These are phyloP conservation scores for Platalea minor DNA, from an alignment of 2,797 vertebrate species.

Conservation along the genomic window DNA sequence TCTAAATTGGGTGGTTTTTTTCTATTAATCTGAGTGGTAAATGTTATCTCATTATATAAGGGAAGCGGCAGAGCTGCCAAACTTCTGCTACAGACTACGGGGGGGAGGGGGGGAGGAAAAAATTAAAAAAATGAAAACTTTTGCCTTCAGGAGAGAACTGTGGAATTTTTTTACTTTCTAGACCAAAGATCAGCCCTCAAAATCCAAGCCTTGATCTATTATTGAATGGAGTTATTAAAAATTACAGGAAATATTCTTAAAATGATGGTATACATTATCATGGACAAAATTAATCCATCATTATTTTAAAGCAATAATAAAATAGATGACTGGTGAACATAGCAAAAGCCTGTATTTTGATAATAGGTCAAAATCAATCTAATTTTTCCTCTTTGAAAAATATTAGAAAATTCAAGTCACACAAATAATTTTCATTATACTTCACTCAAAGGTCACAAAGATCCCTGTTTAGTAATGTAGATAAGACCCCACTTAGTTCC, in stretches of 20 bases:
- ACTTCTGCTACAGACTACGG: fast-evolving
- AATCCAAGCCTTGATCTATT: neutral
- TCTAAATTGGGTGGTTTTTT: neutral
- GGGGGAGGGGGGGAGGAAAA: neutral
- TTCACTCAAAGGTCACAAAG: neutral
- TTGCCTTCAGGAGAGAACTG: neutral
- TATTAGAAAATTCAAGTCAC: neutral
- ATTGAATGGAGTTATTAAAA: neutral
- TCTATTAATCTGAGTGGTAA: neutral
- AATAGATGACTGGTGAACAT: neutral
- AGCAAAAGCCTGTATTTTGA: neutral
- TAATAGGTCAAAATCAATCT: neutral
- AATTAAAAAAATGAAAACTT: neutral
- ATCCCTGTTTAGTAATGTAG: neutral
- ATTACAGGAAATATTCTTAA: neutral
- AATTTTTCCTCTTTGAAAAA: neutral
- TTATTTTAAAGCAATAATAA: neutral
- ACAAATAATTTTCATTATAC: neutral
- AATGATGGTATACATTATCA: neutral
- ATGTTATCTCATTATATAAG: neutral
- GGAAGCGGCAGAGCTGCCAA: neutral
- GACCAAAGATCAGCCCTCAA: neutral
- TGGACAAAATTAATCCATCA: neutral
- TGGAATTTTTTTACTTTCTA: neutral
- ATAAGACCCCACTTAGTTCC: neutral